These are phyloP conservation scores for Pituophis catenifer DNA, from an alignment of 2,113 vertebrate genomes.

Conservation along the genomic window DNA sequence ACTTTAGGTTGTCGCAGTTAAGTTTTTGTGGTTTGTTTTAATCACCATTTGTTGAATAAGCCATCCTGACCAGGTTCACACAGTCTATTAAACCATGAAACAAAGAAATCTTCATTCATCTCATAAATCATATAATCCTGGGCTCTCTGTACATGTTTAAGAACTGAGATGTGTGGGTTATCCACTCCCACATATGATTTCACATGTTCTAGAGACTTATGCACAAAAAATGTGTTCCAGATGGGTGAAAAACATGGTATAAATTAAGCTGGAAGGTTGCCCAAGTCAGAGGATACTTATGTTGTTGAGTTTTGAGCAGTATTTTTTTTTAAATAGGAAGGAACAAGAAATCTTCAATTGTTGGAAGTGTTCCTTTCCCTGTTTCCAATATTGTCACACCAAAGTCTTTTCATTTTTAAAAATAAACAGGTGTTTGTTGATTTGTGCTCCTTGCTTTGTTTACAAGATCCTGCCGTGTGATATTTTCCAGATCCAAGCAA, in stretches of 20 bases:
- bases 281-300: background rate
- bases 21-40: background rate
- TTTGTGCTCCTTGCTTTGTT: background rate
- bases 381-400: background rate
- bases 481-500: background rate
- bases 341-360: background rate
- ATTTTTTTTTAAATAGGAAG: background rate
- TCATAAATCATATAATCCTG: background rate
- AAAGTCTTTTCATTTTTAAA: conserved; percentile 13
- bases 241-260: background rate
- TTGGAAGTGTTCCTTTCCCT: background rate
- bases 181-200: background rate
- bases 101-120: background rate
- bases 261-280: background rate
- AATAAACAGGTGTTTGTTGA: conserved; percentile 28
- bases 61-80: background rate
- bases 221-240: background rate
- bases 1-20: background rate
- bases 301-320: background rate
- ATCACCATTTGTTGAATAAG: background rate
- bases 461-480: background rate
- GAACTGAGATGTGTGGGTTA: background rate
- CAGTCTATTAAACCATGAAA: background rate
- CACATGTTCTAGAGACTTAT: background rate
- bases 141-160: background rate